phyloP scores from a whole-genome alignment of 1,140 invertebrate genomes.

The Cherax quadricarinatus region DNA sequence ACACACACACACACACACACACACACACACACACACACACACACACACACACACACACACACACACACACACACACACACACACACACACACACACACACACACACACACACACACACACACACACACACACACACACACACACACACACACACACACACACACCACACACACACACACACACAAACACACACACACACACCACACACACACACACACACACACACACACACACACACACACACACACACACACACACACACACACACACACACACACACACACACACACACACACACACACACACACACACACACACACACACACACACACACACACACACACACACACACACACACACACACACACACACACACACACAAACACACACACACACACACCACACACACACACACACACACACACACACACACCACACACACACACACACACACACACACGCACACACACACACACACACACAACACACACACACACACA shows the following conservation, averaged over 20 bases:
- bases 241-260: neutral
- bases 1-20: neutral
- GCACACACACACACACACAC: too few relatives aligned
- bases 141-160: constrained; percentile 6
- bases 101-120: neutral
- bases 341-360: constrained; percentile 27
- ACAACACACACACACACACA: too few relatives aligned
- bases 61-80: constrained; percentile 27
- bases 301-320: constrained; percentile 13
- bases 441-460: constrained; percentile 20
- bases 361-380: neutral
- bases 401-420: neutral
- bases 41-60: constrained; percentile 16
- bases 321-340: constrained; percentile 27
- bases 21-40: constrained; percentile 16
- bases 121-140: too few relatives aligned
- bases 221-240: constrained; percentile 21
- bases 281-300: constrained; percentile 18
- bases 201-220: constrained; percentile 26
- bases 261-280: neutral
- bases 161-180: constrained; percentile 9
- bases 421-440: constrained; percentile 10
- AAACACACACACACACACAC: too few relatives aligned
- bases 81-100: constrained; percentile 21
- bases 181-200: constrained; percentile 17